phyloP scores from a whole-genome alignment of 2,113 vertebrate genomes.

The Lepisosteus osseus region DNA sequence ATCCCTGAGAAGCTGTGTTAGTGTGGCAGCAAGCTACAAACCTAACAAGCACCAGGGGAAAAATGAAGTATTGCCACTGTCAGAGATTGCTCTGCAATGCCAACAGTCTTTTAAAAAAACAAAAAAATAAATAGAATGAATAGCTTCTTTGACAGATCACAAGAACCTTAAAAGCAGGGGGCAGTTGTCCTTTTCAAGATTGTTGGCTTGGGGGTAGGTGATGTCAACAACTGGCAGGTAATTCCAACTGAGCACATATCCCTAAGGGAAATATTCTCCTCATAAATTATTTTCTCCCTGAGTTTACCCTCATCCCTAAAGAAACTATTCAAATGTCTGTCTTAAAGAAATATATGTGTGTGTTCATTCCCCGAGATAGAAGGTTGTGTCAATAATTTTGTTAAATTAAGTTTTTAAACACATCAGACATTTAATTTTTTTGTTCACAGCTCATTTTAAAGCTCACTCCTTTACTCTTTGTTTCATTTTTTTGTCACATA shows the following conservation, averaged over 20 bases:
- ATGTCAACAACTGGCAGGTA: conserved; percentile 28
- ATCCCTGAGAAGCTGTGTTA: conserved; percentile 5
- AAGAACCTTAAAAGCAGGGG: conserved; percentile 20
- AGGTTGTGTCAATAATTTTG: no score
- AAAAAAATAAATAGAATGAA: conserved; percentile 9
- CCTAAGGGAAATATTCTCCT: conserved; percentile 7
- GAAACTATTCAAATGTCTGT: conserved; percentile 12
- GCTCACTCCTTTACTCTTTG: no score
- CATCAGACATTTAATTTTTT: no score
- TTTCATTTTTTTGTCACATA: no score
- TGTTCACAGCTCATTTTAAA: no score
- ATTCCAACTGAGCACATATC: conserved; percentile 18
- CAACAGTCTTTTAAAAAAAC: conserved; percentile 12
- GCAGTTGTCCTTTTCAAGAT: conserved; percentile 27
- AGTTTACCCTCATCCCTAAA: conserved; percentile 1
- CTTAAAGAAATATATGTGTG: not conserved
- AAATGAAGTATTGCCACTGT: conserved; percentile 41
- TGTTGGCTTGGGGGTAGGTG: conserved; percentile 27
- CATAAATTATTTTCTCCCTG: not conserved
- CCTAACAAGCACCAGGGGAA: conserved; percentile 58
- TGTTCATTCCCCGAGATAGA: no score
- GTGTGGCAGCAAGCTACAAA: conserved; percentile 29
- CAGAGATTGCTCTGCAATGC: conserved; percentile 16
- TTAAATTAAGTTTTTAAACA: no score
- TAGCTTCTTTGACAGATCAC: conserved; percentile 20